Percentiles rank a stretch among this genome's conserved stretches.
These are phyloP conservation scores for Thereuonema tuberculata DNA, from an alignment of 1,140 invertebrate genomes.

Conservation along the genomic window DNA sequence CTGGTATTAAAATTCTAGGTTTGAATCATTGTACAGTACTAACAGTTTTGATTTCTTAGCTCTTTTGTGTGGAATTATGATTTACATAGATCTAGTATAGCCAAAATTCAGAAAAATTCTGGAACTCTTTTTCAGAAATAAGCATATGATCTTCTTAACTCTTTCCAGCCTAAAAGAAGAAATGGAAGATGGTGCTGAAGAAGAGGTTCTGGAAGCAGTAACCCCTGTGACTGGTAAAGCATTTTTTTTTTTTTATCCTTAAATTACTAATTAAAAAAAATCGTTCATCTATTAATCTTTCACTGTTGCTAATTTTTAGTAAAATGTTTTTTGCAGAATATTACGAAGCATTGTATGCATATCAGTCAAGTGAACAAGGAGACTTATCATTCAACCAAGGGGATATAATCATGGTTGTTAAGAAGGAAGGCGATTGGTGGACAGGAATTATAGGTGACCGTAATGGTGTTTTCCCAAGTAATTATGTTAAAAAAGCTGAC, in stretches of 20 bases:
- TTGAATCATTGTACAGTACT: no score
- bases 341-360: constrained; percentile 35
- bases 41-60: no score
- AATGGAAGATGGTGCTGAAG: neutral
- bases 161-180: neutral
- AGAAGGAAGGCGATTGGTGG: constrained; percentile 97
- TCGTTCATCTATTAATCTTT: neutral
- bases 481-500: constrained; percentile 54
- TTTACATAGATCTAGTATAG: no score
- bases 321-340: neutral
- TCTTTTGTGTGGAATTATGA: no score
- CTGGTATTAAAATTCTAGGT: no score
- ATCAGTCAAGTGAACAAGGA: constrained; percentile 66
- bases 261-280: neutral
- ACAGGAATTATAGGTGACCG: constrained; percentile 73
- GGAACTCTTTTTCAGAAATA: no score
- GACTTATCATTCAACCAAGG: constrained; percentile 85
- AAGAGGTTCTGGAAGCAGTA: constrained; percentile 4
- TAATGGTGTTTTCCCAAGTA: constrained; percentile 88
- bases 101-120: no score
- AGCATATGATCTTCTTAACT: neutral
- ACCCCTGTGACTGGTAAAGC: neutral
- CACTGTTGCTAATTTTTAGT: neutral
- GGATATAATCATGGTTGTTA: constrained; percentile 70
- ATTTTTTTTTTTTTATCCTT: neutral